phyloP scores from a whole-genome alignment of 2,113 vertebrate genomes.

The Siniperca knerii region DNA sequence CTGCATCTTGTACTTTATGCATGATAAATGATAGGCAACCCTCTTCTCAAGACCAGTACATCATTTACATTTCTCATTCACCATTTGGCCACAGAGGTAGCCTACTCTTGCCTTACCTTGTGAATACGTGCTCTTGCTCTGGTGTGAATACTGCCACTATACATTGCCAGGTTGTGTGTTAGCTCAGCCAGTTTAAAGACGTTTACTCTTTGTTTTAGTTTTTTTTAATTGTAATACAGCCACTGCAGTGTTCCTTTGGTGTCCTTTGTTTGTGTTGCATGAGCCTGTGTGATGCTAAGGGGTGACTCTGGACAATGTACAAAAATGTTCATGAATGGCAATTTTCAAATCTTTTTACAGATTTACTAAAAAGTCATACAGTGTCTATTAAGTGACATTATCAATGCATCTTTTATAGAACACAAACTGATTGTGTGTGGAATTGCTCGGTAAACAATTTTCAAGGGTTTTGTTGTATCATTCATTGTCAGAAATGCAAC shows the following conservation, averaged over 20 bases:
- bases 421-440: background rate
- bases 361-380: background rate
- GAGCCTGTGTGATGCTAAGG: conserved; percentile 59
- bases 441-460: background rate
- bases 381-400: background rate
- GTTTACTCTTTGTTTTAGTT: conserved; percentile 12
- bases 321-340: background rate
- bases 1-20: conserved; percentile 81
- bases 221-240: background rate
- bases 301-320: conserved; percentile 2
- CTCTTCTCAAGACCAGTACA: conserved; percentile 36
- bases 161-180: conserved; percentile 39
- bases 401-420: background rate
- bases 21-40: conserved; percentile 66
- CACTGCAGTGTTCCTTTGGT: conserved; percentile 54
- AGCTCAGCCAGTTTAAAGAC: conserved; percentile 17
- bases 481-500: conserved; percentile 10
- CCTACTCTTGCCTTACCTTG: conserved; percentile 17
- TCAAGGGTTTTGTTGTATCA: background rate
- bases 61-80: conserved; percentile 58
- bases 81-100: conserved; percentile 37
- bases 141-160: conserved; percentile 31
- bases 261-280: conserved; percentile 75
- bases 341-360: background rate
- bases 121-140: conserved; percentile 44